Evolutionary conservation across 2,113 vertebrate species (phyloP).

Genomic region (Neoarius graeffei): DNA sequence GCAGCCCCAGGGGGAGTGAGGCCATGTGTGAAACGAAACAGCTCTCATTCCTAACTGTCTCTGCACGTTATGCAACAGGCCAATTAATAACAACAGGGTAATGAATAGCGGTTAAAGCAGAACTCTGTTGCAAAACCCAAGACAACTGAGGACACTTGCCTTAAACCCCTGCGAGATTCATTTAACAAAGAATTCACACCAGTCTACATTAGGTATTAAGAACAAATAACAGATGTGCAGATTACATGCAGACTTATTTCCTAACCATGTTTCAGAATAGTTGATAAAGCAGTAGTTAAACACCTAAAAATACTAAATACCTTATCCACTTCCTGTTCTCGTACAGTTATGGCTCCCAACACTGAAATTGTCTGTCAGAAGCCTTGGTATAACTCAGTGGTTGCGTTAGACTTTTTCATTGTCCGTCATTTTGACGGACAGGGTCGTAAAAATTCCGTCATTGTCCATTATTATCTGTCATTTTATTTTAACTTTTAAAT

Average conservation of each 20-base stretch:
- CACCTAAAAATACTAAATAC: background rate
- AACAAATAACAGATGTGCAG: background rate
- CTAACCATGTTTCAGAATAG: background rate
- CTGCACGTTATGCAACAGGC: background rate
- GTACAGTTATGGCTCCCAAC: background rate
- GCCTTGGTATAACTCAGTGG: background rate
- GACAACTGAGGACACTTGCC: background rate
- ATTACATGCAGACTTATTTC: background rate
- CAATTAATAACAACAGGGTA: background rate
- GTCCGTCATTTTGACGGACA: too few relatives aligned
- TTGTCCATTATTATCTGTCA: too few relatives aligned
- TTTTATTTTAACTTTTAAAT: too few relatives aligned
- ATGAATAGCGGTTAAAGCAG: background rate
- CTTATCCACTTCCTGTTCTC: background rate
- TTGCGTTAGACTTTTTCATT: too few relatives aligned
- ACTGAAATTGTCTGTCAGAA: background rate
- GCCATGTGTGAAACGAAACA: constrained; percentile 15
- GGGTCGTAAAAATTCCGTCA: too few relatives aligned
- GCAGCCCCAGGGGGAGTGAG: constrained; percentile 26
- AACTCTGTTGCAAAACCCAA: background rate
- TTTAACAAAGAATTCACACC: background rate
- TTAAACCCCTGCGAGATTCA: background rate
- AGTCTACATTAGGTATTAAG: background rate
- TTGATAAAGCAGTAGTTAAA: background rate
- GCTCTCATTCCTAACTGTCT: constrained; percentile 1